Percentiles rank a stretch among this genome's conserved stretches.
Conservation (phyloP, 2,113 vertebrate species). For the Dicerorhinus sumatrensis region DNA sequence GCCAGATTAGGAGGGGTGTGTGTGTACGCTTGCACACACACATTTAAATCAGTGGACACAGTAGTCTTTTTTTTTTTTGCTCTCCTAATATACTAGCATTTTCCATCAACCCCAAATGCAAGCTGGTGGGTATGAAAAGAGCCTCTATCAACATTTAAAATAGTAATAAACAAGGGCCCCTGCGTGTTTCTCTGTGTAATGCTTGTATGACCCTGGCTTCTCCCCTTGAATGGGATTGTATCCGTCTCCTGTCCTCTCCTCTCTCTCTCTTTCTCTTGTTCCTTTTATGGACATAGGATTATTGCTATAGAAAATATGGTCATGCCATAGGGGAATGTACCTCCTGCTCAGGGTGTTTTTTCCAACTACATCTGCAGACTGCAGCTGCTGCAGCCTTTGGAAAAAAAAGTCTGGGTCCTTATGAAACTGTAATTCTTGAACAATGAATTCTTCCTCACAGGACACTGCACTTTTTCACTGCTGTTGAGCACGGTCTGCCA, state of each 20-base stretch:
- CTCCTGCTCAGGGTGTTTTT: slow-evolving; percentile 73
- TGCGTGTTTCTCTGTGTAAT: slow-evolving; percentile 56
- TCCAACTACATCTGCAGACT: slow-evolving; percentile 78
- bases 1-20: slow-evolving; percentile 73
- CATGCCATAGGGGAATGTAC: slow-evolving; percentile 71
- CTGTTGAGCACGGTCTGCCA: slow-evolving; percentile 65
- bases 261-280: slow-evolving; percentile 62
- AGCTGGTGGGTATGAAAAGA: slow-evolving; percentile 67
- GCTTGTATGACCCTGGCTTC: slow-evolving; percentile 39
- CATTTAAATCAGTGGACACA: slow-evolving; percentile 77
- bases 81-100: not conserved
- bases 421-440: slow-evolving; percentile 77
- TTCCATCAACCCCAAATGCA: slow-evolving; percentile 64
- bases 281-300: slow-evolving; percentile 76
- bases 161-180: slow-evolving; percentile 62
- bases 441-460: slow-evolving; percentile 75
- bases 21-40: not conserved
- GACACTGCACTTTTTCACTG: slow-evolving; percentile 50
- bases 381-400: slow-evolving; percentile 80
- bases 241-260: slow-evolving; percentile 65
- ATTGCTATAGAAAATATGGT: slow-evolving; percentile 73
- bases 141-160: slow-evolving; percentile 68
- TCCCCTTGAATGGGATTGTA: slow-evolving; percentile 58
- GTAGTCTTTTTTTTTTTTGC: slow-evolving; percentile 72
- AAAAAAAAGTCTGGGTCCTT: not conserved